Percentiles rank a stretch among this genome's conserved stretches.
phyloP scores from a whole-genome alignment of 2,888 invertebrate species.

The Xylocampa areola region DNA sequence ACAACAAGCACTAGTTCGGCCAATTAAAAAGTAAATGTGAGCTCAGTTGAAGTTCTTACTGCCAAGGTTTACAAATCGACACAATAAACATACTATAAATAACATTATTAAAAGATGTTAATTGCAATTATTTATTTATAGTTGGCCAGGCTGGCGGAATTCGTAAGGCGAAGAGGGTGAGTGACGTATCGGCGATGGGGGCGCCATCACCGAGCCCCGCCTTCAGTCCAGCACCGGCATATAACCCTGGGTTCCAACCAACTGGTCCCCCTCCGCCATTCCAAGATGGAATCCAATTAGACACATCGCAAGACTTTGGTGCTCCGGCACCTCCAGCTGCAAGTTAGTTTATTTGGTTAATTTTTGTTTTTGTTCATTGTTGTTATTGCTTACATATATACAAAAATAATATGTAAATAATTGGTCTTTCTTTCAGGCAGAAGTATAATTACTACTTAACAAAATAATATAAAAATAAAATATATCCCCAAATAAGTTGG shows the following conservation, averaged over 20 bases:
- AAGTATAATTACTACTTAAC: no score
- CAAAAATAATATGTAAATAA: no score
- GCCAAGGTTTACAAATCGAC: no score
- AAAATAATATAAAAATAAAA: no score
- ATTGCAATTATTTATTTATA: constrained; percentile 54
- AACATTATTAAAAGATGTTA: background rate
- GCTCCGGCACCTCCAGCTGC: constrained; percentile 62
- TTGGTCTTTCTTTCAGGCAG: no score
- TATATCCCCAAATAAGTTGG: no score
- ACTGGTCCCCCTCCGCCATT: constrained; percentile 76
- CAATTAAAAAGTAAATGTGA: background rate
- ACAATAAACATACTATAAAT: background rate
- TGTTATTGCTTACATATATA: background rate
- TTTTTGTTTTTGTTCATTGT: background rate
- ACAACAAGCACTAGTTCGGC: constrained; percentile 3
- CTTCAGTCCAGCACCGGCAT: constrained; percentile 71
- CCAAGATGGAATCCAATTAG: constrained; percentile 82
- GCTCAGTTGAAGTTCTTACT: background rate
- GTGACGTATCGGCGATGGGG: constrained; percentile 93
- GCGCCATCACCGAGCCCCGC: constrained; percentile 81
- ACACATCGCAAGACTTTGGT: constrained; percentile 74
- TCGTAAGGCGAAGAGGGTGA: constrained; percentile 91
- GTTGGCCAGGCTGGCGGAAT: constrained; percentile 79
- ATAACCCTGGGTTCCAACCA: constrained; percentile 69
- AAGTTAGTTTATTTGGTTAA: constrained; percentile 65